Conservation (phyloP, 2,888 invertebrate species). For the Synanthedon myopaeformis region DNA sequence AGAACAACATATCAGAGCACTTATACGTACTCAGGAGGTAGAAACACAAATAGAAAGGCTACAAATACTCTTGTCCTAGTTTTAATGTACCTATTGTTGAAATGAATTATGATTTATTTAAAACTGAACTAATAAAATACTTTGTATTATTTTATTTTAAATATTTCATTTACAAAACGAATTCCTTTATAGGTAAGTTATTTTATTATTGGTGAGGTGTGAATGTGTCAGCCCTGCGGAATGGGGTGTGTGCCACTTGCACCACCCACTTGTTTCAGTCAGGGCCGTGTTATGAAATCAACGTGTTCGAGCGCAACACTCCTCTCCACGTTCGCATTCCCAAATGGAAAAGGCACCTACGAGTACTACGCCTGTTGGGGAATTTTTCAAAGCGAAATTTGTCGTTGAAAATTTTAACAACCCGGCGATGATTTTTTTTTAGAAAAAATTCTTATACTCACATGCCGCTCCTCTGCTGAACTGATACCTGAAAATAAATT, state of each 20-base stretch:
- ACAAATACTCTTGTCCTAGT: no score
- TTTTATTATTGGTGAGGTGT: background rate
- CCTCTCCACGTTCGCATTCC: conserved; percentile 40
- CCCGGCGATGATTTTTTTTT: conserved; percentile 10
- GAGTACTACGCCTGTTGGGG: conserved; percentile 35
- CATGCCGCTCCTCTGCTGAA: conserved; percentile 67
- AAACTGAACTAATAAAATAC: no score
- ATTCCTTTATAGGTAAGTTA: no score
- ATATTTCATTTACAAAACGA: background rate
- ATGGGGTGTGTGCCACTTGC: conserved; percentile 49
- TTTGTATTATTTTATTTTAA: background rate
- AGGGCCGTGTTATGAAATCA: conserved; percentile 67
- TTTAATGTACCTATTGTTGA: no score
- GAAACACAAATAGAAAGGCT: no score
- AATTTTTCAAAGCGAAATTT: conserved; percentile 56
- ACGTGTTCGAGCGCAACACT: conserved; percentile 67
- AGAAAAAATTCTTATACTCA: conserved; percentile 51
- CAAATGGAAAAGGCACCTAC: conserved; percentile 59
- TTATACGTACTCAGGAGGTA: no score
- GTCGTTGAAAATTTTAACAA: conserved; percentile 37
- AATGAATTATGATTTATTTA: no score
- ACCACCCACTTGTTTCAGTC: conserved; percentile 65
- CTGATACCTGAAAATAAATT: conserved; percentile 53
- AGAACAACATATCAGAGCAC: no score
- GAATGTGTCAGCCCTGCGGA: conserved; percentile 19